Conservation (phyloP, 64 coral and sea anemone species). For the Pocillopora damicornis region DNA sequence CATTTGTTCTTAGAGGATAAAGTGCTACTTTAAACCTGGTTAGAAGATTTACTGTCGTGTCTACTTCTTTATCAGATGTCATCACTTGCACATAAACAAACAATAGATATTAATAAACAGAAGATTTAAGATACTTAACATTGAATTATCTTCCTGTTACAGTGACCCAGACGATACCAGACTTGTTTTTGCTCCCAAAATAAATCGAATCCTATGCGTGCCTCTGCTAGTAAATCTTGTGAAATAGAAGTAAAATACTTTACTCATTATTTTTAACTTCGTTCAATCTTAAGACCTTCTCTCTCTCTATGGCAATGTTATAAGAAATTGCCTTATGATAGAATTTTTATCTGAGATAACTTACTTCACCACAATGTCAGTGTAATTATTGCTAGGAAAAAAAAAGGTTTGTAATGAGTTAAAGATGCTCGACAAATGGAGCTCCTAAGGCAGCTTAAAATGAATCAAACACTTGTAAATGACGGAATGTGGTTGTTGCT, state of each 20-base stretch:
- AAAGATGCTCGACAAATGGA: too few species aligned
- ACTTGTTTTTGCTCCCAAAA: neutral
- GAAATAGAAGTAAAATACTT: neutral
- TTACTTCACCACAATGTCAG: too few species aligned
- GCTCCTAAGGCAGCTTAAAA: too few species aligned
- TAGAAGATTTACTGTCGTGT: neutral
- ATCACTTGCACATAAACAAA: slow-evolving; percentile 12
- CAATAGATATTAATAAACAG: neutral
- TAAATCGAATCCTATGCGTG: neutral
- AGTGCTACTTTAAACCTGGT: neutral
- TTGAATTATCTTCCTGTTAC: neutral
- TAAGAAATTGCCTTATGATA: too few species aligned
- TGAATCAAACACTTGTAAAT: too few species aligned
- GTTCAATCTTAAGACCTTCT: neutral
- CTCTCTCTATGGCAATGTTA: neutral
- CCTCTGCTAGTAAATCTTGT: neutral
- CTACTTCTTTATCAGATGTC: neutral
- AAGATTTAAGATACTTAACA: neutral
- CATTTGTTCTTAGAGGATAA: neutral
- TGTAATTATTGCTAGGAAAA: too few species aligned
- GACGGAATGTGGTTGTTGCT: too few species aligned
- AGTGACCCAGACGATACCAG: neutral
- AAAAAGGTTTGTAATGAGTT: too few species aligned
- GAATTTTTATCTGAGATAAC: too few species aligned
- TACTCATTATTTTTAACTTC: neutral